Evolutionary conservation across 2,797 vertebrate species (phyloP), one percentile per base, ranked within the genome.

Genomic region (Myotis daubentonii): DNA sequence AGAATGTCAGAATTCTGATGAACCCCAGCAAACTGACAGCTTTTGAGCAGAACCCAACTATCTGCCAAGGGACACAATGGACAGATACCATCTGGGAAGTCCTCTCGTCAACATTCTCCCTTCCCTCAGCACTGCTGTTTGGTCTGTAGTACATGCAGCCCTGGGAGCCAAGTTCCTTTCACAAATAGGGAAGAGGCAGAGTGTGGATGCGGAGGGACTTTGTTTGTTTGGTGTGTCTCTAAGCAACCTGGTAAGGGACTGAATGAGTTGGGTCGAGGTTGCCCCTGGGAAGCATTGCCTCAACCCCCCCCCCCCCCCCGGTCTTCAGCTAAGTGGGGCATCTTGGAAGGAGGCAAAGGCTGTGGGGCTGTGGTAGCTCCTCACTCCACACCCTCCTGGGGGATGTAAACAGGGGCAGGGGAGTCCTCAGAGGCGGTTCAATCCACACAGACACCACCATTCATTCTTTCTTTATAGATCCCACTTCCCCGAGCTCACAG

Each of bases 111-210:
- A 53, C 12, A 55, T 8, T 60, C 36, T 80, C 33, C 82, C 81
- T 83, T 83, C 25, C 38, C 38, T 86, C n/a, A n/a, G 7, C 17
- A 10, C 44, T n/a, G 28, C 79, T 60, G 60, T 93, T 89, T 71
- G 75, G 87, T 91, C 94, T 96, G 83, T 82, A 87, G 89, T 91
- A 70, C 13, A 28, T 44, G 25, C 41, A 79, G 44, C 82, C 22
- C 57, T 28, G 38, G 88, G 20, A 72, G 44, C 79, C 84, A 87
- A 90, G 90, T 28, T 20, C 62, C 60, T 74, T 93, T 55, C 85
- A 81, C 6, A 74, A 83, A 78, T 79, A 38, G 17, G 33, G 87
- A 82, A 92, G 49, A 87, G 28, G 66, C 60, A n/a, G 12, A 62
- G 57, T 51, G 16, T 28, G 6, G 49, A 57, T 66, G 30, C 25